phyloP scores from a whole-genome alignment of 1,140 invertebrate genomes.

The Halotydeus destructor region DNA sequence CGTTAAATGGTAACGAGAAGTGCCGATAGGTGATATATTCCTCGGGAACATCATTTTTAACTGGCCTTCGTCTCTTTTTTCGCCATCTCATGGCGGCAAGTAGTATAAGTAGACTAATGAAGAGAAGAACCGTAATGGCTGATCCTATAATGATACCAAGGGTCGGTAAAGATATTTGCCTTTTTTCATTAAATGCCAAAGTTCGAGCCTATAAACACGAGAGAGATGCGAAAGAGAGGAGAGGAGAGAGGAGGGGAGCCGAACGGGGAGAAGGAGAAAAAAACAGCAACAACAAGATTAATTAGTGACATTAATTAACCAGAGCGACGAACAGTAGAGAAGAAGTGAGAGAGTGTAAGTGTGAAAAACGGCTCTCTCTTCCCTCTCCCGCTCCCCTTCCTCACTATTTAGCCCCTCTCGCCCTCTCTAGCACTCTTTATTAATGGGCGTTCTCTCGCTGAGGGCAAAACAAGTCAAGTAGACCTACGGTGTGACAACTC shows the following conservation, averaged over 20 bases:
- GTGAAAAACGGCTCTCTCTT: too few species aligned
- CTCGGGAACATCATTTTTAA: constrained; percentile 28
- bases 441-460: too few species aligned
- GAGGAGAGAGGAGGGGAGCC: neutral
- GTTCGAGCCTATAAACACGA: constrained; percentile 6
- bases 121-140: constrained; percentile 60
- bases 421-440: too few species aligned
- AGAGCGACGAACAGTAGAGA: too few species aligned
- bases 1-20: constrained; percentile 25
- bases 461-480: too few species aligned
- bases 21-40: constrained; percentile 48
- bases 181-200: constrained; percentile 14
- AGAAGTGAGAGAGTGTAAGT: too few species aligned
- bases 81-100: constrained; percentile 65
- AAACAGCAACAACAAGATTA: neutral
- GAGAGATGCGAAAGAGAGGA: neutral
- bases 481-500: too few species aligned
- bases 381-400: too few species aligned
- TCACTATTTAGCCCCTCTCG: too few species aligned
- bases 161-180: constrained; percentile 17
- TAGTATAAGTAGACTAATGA: constrained; percentile 52
- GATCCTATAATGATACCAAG: constrained; percentile 61
- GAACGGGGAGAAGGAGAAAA: neutral
- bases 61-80: constrained; percentile 37
- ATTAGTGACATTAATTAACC: too few species aligned